Evolutionary conservation across 1,140 invertebrate genomes (phyloP).

Genomic region (Dendroctonus ponderosae): DNA sequence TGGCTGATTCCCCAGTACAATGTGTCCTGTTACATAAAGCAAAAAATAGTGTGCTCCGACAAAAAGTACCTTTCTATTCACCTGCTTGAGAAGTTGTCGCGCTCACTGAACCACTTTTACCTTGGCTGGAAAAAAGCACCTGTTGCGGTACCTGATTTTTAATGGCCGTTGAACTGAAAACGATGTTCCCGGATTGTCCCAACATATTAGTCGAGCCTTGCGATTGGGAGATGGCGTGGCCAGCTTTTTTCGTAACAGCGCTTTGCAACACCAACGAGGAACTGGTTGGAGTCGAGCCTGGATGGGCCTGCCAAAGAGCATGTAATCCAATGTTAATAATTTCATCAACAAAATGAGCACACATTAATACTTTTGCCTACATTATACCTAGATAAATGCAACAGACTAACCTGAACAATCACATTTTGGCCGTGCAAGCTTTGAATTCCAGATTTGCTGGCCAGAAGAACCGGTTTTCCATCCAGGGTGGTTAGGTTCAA

Average conservation of each 20-base stretch:
- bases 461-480: constrained; percentile 65
- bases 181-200: constrained; percentile 42
- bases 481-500: constrained; percentile 59
- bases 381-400: not conserved
- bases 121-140: constrained; percentile 20
- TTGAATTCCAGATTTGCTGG: constrained; percentile 55
- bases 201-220: constrained; percentile 42
- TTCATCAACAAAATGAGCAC: not conserved
- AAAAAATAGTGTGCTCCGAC: not conserved
- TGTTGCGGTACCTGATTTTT: constrained; percentile 27
- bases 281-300: constrained; percentile 8
- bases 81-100: constrained; percentile 17
- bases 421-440: constrained; percentile 50
- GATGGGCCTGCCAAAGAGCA: constrained; percentile 38
- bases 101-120: not conserved
- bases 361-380: not conserved
- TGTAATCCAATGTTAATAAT: not conserved
- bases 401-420: constrained; percentile 40
- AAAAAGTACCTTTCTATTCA: not conserved
- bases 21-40: constrained; percentile 33
- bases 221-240: constrained; percentile 18
- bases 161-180: constrained; percentile 35
- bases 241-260: constrained; percentile 28
- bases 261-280: constrained; percentile 49
- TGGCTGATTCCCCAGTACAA: constrained; percentile 51